Evolutionary conservation across 2,113 vertebrate genomes (phyloP).

Genomic region (Motacilla alba): DNA sequence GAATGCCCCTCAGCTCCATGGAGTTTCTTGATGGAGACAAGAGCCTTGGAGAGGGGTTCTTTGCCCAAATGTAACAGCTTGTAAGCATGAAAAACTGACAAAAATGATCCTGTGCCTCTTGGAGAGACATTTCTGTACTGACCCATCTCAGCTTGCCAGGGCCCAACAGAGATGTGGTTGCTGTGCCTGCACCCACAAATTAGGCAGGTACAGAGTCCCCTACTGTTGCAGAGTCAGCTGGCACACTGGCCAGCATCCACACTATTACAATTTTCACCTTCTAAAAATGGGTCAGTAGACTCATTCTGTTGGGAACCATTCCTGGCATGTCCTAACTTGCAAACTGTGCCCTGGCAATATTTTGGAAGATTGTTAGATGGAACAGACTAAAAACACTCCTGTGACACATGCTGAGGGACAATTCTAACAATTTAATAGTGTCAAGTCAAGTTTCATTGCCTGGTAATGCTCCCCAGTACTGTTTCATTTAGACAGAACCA

Average conservation of each 20-base stretch:
- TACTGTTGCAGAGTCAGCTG: neutral
- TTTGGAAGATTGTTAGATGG: neutral
- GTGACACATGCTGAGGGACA: constrained; percentile 34
- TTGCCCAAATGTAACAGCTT: neutral
- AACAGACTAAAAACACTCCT: neutral
- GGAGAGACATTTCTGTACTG: neutral
- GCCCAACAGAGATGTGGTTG: neutral
- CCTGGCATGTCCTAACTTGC: neutral
- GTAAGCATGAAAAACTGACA: neutral
- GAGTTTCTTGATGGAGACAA: neutral
- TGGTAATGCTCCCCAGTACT: neutral
- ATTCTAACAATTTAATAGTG: neutral
- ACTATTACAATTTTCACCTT: neutral
- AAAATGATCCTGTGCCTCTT: neutral
- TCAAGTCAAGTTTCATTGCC: neutral
- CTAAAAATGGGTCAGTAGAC: neutral
- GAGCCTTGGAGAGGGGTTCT: neutral
- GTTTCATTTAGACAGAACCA: neutral
- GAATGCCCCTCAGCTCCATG: neutral
- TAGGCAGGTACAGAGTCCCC: neutral
- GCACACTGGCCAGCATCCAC: neutral
- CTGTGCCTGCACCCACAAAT: neutral
- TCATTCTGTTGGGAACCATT: neutral
- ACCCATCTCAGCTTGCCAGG: neutral
- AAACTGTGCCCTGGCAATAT: constrained; percentile 16